Evolutionary conservation across 2,888 invertebrate genomes (phyloP).

Genomic region (Dasypolia templi): DNA sequence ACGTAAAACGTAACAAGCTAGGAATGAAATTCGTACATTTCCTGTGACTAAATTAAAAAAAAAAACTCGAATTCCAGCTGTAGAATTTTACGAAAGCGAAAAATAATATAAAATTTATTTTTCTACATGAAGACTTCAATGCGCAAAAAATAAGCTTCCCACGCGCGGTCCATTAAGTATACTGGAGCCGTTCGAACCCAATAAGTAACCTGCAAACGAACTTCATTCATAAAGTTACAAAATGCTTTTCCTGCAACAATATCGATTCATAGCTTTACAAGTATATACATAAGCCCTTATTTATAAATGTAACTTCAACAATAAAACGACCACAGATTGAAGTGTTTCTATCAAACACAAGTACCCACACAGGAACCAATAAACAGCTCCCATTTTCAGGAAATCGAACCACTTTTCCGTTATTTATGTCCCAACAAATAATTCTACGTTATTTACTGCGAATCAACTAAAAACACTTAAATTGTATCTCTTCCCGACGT

Average conservation of each 20-base stretch:
- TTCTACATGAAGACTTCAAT: too few species aligned
- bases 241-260: slow-evolving; percentile 5
- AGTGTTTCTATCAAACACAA: slow-evolving; percentile 20
- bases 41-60: too few species aligned
- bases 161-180: too few species aligned
- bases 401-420: slow-evolving; percentile 48
- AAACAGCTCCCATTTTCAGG: slow-evolving; percentile 55
- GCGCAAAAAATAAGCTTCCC: too few species aligned
- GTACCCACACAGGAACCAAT: slow-evolving; percentile 36
- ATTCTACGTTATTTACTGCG: slow-evolving; percentile 48
- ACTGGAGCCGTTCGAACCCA: too few species aligned
- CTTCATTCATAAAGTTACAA: not conserved
- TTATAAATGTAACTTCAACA: not conserved
- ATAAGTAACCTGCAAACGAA: not conserved
- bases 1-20: too few species aligned
- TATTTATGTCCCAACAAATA: slow-evolving; percentile 36
- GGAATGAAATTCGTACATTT: too few species aligned
- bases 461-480: slow-evolving; percentile 59
- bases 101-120: too few species aligned
- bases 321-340: slow-evolving; percentile 22
- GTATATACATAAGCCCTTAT: not conserved
- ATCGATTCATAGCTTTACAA: not conserved
- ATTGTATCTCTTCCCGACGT: slow-evolving; percentile 72
- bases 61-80: too few species aligned
- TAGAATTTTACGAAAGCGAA: too few species aligned